These are phyloP conservation scores for Patella vulgata DNA, from an alignment of 1,140 invertebrate species.

Conservation along the genomic window DNA sequence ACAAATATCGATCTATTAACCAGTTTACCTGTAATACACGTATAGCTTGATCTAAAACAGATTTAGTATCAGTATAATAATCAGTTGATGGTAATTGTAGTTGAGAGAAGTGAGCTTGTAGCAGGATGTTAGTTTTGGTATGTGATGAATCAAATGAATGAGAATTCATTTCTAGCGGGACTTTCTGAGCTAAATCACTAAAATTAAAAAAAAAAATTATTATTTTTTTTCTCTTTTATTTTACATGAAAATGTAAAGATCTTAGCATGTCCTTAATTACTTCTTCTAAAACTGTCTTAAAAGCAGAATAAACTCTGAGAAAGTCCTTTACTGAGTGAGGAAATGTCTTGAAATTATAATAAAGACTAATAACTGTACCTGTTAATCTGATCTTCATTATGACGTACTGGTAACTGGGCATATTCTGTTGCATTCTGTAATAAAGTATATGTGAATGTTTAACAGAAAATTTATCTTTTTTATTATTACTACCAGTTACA, in stretches of 20 bases:
- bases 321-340: no score
- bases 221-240: neutral
- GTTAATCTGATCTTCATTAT: constrained; percentile 97
- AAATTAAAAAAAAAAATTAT: constrained; percentile 46
- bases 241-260: neutral
- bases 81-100: constrained; percentile 87
- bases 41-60: constrained; percentile 94
- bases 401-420: constrained; percentile 92
- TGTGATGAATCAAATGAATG: constrained; percentile 87
- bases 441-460: constrained; percentile 11
- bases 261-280: neutral
- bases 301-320: neutral
- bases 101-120: constrained; percentile 93
- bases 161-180: constrained; percentile 79
- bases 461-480: neutral
- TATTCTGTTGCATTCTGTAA: constrained; percentile 86
- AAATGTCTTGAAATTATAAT: no score
- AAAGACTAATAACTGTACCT: no score
- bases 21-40: constrained; percentile 94
- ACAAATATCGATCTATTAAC: no score
- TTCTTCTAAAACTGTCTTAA: neutral
- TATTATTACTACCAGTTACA: neutral
- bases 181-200: constrained; percentile 83
- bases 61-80: constrained; percentile 96
- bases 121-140: constrained; percentile 91